Base-by-base conservation (phyloP, 2,888 invertebrate genomes). In the Dysmachus trigonus region DNA sequence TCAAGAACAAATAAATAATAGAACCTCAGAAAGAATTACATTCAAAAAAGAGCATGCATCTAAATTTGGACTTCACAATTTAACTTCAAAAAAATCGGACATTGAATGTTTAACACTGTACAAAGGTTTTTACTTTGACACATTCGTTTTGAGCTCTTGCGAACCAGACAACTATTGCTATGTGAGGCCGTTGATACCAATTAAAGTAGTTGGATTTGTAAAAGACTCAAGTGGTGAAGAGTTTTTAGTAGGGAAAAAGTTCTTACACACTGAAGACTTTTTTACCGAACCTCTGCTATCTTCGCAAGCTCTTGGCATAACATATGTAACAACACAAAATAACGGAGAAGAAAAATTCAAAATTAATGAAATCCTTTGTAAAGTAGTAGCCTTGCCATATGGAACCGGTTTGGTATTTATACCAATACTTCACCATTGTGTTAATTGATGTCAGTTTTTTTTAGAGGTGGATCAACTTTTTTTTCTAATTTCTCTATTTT, bases 351-450 rank as follows among this genome's bases (percentile, higher is more conserved):
- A 76, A n/a, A 33, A 76, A 33, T 76, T 76, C n/a, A 10, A 31
- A 76, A 76, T 76, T 33, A 18, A 76, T 76, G 74, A 76, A n/a
- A 10, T 76, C 6, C 74, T 31, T 76, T 76, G 74, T 18, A 76
- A 76, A 76, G 74, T 76, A 33, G 74, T 76, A 7, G 18, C 74
- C 8, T 33, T 76, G 8, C n/a, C 35, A 31, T 15, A 33, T n/a
- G 31, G n/a, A 35, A 35, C 33, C 18, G 74, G 35, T 8, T 13
- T 76, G 13, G 8, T 76, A 76, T 76, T 76, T n/a, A 35, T 76
- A n/a, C 74, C 74, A 10, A 18, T 76, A 41, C 41, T 41, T 41
- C 41, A 13, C 13, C 13, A 41, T 13, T 72, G 15, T n/a, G n/a
- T n/a, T 72, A 31, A 72, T 22, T 13, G 30, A 72, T 72, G 13